Evolutionary conservation across 2,888 invertebrate species (phyloP), one percentile per base, ranked within the genome.

Genomic region (Spisula solida): DNA sequence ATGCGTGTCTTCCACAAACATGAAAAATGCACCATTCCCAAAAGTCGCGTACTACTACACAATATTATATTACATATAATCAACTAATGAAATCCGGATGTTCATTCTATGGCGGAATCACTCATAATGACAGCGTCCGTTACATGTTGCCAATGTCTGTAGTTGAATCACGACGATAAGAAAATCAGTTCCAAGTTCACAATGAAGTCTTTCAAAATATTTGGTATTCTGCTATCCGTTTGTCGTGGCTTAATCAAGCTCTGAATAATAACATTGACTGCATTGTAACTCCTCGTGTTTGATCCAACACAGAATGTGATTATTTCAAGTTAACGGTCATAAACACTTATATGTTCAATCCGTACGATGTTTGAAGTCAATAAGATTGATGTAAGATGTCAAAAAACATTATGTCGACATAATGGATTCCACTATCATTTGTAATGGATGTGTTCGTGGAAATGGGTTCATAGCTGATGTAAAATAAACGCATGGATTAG

Each of bases 181-280:
- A 66, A 41, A 41, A 66, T 25, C n/a, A n/a, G 25, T 66, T 66
- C 60, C 60, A 66, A 66, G 25, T 20, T 20, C 25, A 8, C 60
- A 66, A 6, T 25, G 60, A n/a, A n/a, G 60, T 10, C 25, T 66
- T 66, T 25, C n/a, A 66, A 25, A 25, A 66, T 25, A 66, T 25
- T 66, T 66, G 25, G 60, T 66, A 66, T 66, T 66, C 60, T 66
- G 60, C n/a, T 66, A 66, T 66, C 25, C 60, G 25, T 66, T 66
- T 66, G 60, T 5, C 60, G 60, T 66, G 60, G 60, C 60, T 66
- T 66, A 66, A 66, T 66, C n/a, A 66, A 25, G 56, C 1, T 6
- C 1, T 20, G 56, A 56, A 56, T 56, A 6, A 2, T 4, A 6
- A 56, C 20, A 66, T 66, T 66, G 60, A 66, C 60, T 66, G n/a